phyloP scores from a whole-genome alignment of 2,797 vertebrate species.

The Leptatherina wallacei region DNA sequence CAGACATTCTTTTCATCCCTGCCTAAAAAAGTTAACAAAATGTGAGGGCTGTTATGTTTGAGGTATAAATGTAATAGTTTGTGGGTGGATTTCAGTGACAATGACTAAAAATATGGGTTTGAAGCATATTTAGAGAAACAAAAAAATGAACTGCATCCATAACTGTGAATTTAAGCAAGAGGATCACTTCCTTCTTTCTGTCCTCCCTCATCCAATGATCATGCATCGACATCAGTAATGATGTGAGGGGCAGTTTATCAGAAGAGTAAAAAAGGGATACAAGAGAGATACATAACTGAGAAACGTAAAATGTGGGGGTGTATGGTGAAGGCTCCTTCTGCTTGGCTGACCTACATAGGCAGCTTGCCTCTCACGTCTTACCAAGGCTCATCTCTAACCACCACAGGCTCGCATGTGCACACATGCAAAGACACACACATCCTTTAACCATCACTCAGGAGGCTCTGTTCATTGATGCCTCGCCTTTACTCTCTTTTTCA shows the following conservation, averaged over 20 bases:
- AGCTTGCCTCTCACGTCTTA: slow-evolving; percentile 84
- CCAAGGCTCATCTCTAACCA: slow-evolving; percentile 81
- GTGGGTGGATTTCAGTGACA: slow-evolving; percentile 31
- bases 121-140: slow-evolving; percentile 19
- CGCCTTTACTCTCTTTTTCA: slow-evolving; percentile 62
- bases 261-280: slow-evolving; percentile 47
- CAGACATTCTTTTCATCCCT: slow-evolving; percentile 35
- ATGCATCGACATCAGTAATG: slow-evolving; percentile 37
- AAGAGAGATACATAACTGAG: slow-evolving; percentile 71
- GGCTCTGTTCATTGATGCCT: slow-evolving; percentile 83
- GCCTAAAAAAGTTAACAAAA: slow-evolving; percentile 21
- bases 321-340: slow-evolving; percentile 83
- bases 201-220: slow-evolving; percentile 39
- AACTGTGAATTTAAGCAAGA: slow-evolving; percentile 13
- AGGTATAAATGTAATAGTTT: slow-evolving; percentile 37
- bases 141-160: slow-evolving; percentile 8
- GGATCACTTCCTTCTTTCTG: slow-evolving; percentile 19
- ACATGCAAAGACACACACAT: slow-evolving; percentile 42
- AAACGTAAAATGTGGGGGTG: slow-evolving; percentile 85
- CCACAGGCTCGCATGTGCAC: slow-evolving; percentile 69
- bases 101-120: slow-evolving; percentile 20
- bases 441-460: slow-evolving; percentile 78
- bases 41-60: slow-evolving; percentile 19
- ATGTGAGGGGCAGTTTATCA: slow-evolving; percentile 48
- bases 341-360: slow-evolving; percentile 89